Evolutionary conservation across 2,797 vertebrate species (phyloP), one percentile per base, ranked within the genome.

Genomic region (Sebastes ruberrimus): DNA sequence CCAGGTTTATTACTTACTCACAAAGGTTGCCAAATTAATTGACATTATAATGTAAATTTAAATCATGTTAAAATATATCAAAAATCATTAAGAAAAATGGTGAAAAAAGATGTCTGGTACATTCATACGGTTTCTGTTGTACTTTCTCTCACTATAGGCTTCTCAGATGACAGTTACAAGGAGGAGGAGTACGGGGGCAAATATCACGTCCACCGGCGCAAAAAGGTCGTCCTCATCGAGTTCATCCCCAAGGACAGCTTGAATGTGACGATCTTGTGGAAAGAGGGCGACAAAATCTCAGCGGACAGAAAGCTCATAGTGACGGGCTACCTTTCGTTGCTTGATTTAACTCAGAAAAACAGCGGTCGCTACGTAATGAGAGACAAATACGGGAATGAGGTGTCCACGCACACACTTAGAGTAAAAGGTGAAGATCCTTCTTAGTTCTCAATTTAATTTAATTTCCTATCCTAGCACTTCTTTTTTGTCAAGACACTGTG

Each of bases 371-470:
- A 86, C 55, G 2, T 16, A 14, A 3, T 46, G 1, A 85, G 22
- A 68, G 38, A 67, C 28, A 38, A 9, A 16, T 0, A 65, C 25
- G 0, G 1, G 1, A 20, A 1, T 2, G 0, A 7, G 7, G 1
- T 83, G 1, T 16, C 1, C 4, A 2, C 0, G 1, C 18, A 5
- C 1, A 25, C 2, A 42, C 1, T 88, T 7, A 2, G 13, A 1
- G 78, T 89, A 2, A 5, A 0, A 61, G 81, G 86, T 91, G 22
- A 82, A 76, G 11, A 68, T 32, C 23, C 35, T 60, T 65, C 4
- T 71, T 7, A 8, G 7, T 27, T 74, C 9, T 56, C 11, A 20
- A 1, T 68, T 22, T 25, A 28, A 55, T 5, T 28, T 35, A 2
- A 25, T 42, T 63, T 62, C 1, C 7, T 20, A 46, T 77, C n/a